Evolutionary conservation across 2,113 vertebrate genomes (phyloP).

Genomic region (Bos javanicus): DNA sequence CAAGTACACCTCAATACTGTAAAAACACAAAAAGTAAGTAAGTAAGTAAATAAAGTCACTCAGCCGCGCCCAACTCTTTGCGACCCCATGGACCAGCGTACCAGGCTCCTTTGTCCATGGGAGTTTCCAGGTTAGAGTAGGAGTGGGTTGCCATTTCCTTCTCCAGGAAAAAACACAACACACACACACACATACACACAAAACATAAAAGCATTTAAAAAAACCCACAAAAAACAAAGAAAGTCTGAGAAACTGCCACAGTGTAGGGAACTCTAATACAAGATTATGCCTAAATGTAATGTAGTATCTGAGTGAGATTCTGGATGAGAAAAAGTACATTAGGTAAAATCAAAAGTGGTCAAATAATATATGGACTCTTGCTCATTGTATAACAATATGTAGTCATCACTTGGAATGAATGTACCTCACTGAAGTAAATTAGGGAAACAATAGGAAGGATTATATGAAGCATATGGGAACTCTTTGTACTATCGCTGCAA

Average conservation of each 20-base stretch:
- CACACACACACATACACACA: background rate
- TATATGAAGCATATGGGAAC: background rate
- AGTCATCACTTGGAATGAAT: background rate
- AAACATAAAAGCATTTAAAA: background rate
- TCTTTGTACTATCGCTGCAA: background rate
- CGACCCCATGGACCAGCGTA: background rate
- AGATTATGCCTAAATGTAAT: background rate
- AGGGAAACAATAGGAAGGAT: background rate
- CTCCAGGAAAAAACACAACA: background rate
- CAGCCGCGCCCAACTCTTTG: fast-evolving
- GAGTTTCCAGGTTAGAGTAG: background rate
- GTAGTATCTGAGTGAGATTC: background rate
- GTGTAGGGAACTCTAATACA: background rate
- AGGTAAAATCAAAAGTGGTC: background rate
- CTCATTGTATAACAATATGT: background rate
- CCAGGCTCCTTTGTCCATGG: background rate
- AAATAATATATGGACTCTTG: background rate
- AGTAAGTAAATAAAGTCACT: fast-evolving
- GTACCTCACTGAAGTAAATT: background rate
- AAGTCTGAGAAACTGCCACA: background rate
- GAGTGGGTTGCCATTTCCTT: background rate
- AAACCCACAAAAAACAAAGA: too few relatives aligned
- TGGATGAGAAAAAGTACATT: background rate
- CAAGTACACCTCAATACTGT: background rate
- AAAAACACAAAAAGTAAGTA: background rate